A percentile compares a stretch with the other conserved stretches of the same genome.
Conservation (phyloP, 2,113 vertebrate genomes). For the Balaenoptera acutorostrata region DNA sequence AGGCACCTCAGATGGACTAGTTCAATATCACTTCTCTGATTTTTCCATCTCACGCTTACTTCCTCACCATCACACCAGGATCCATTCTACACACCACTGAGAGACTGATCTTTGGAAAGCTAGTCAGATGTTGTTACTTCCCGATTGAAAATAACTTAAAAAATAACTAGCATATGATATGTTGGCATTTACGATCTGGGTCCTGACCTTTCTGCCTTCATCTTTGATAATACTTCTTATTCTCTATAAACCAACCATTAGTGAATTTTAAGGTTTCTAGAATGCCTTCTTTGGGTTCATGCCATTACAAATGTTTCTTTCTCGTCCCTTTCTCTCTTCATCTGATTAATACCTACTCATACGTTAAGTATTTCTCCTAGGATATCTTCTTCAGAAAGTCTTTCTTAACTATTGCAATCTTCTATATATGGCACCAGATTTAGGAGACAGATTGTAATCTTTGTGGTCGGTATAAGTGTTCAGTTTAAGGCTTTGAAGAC, state of each 20-base stretch:
- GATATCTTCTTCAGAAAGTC: neutral
- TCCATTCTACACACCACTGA: no score
- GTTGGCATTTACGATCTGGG: neutral
- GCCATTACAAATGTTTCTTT: neutral
- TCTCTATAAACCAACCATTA: neutral
- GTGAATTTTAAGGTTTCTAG: neutral
- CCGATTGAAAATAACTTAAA: neutral
- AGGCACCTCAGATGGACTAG: neutral
- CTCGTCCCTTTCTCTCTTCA: neutral
- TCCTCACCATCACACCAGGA: neutral
- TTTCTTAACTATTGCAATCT: neutral
- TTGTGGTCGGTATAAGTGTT: neutral
- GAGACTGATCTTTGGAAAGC: neutral
- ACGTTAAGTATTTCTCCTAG: neutral
- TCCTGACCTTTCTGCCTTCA: neutral
- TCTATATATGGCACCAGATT: no score
- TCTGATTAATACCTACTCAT: neutral
- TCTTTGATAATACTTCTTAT: neutral
- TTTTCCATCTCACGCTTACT: neutral
- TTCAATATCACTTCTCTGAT: neutral
- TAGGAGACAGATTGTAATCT: neutral
- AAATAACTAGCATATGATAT: neutral
- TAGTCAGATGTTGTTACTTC: neutral
- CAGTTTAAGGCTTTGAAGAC: neutral
- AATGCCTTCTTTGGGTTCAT: neutral